Percentiles rank a stretch among this genome's conserved stretches.
phyloP scores from a whole-genome alignment of 1,140 invertebrate species.

The Pachypeltis micranthus region DNA sequence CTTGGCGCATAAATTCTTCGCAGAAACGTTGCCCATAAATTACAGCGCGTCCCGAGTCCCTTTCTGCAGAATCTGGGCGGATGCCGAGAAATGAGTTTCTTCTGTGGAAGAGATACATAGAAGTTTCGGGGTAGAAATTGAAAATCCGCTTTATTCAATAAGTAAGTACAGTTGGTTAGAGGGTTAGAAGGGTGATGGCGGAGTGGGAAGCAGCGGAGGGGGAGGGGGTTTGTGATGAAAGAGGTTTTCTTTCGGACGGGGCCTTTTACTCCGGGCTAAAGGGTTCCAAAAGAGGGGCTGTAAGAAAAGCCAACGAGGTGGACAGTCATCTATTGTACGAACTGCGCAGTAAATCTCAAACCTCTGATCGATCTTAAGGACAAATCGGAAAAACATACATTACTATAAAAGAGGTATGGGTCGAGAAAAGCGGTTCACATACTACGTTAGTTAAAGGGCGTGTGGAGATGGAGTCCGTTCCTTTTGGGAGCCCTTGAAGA shows the following conservation, averaged over 20 bases:
- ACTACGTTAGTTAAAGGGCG: not conserved
- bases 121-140: no score
- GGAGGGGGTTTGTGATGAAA: not conserved
- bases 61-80: no score
- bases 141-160: not conserved
- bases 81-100: no score
- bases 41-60: no score
- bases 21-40: no score
- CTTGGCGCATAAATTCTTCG: no score
- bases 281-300: not conserved
- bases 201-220: not conserved
- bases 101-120: no score
- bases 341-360: not conserved
- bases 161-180: not conserved
- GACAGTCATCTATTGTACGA: slow-evolving; percentile 4
- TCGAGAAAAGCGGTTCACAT: not conserved
- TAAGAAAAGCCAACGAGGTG: not conserved
- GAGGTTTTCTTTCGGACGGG: not conserved
- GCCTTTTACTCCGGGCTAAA: not conserved
- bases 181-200: no score
- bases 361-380: slow-evolving; percentile 1
- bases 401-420: not conserved
- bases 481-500: not conserved
- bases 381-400: slow-evolving; percentile 9
- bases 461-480: no score